Evolutionary conservation across 2,797 vertebrate genomes (phyloP), one percentile per base, ranked within the genome.

Genomic region (Mycteria americana): DNA sequence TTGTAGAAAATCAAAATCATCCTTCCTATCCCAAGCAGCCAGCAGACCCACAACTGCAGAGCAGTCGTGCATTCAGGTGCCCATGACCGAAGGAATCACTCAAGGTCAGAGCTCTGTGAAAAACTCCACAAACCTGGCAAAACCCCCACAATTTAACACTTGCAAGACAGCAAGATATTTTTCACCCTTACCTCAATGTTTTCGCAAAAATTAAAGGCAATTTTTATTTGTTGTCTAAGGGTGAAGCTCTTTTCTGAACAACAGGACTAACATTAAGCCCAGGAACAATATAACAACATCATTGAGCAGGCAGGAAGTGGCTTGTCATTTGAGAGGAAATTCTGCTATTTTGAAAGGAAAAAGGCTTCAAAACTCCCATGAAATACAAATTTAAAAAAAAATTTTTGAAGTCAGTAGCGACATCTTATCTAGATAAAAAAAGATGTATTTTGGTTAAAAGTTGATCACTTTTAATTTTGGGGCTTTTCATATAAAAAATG

Each of bases 121-220:
- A 89, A 93, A 59, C 25, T 37, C 37, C 67, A 75, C 35, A 94
- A 86, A 84, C 21, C 25, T 96, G 88, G 67, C 39, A 50, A 64
- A 70, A 88, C 89, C 72, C 19, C 3, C 60, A 60, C 24, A 92
- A 56, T 93, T 92, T 93, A 85, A 89, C 88, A 97, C 53, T 85
- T 92, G 68, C 45, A 93, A 75, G 33, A 64, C 70, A 97, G 39
- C 8, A 82, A 95, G 94, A 62, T 2, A 68, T 72, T 95, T 95
- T 95, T 92, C 72, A 89, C 63, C 69, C 54, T 82, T 89, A 75
- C 7, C 17, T 89, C 83, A 74, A 41, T 37, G 41, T 84, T 95
- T 89, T 88, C 43, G 13, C 46, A 39, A 45, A 54, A 73, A 50
- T 59, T 46, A 54, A 56, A 65, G 18, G 14, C 37, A 53, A 6